phyloP scores from a whole-genome alignment of 2,113 vertebrate species.

The Struthidea cinerea region DNA sequence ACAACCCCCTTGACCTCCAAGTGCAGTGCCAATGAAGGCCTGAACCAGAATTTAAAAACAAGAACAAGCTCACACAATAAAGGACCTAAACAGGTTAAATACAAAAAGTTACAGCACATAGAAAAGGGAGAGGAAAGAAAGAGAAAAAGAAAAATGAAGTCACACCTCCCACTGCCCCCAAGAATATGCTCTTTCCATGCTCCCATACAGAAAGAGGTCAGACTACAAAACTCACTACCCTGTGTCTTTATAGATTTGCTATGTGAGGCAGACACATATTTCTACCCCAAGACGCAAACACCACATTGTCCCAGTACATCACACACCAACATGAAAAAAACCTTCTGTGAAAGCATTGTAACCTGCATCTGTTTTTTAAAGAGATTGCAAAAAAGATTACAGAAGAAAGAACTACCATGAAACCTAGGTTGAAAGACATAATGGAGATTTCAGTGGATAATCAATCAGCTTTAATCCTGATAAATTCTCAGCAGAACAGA shows the following conservation, averaged over 20 bases:
- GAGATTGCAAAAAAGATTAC: not conserved
- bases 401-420: not conserved
- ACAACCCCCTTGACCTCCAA: not conserved
- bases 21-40: not conserved
- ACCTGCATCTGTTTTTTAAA: not conserved
- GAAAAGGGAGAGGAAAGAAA: not conserved
- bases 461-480: not conserved
- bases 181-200: not conserved
- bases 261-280: not conserved
- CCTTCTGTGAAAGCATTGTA: not conserved
- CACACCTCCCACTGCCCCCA: accelerated
- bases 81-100: not conserved
- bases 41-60: not conserved
- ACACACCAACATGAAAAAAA: not conserved
- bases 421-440: not conserved
- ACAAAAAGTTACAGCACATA: not conserved
- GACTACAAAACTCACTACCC: not conserved
- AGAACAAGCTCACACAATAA: not conserved
- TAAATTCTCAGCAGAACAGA: not conserved
- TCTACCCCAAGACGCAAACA: not conserved
- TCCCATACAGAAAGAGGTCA: not conserved
- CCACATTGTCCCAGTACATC: not conserved
- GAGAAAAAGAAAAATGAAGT: not conserved
- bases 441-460: not conserved
- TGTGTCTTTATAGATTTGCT: not conserved